Percentiles rank a stretch among this genome's conserved stretches.
These are phyloP conservation scores for Agrotis exclamationis DNA, from an alignment of 2,888 invertebrate species.

Conservation along the genomic window DNA sequence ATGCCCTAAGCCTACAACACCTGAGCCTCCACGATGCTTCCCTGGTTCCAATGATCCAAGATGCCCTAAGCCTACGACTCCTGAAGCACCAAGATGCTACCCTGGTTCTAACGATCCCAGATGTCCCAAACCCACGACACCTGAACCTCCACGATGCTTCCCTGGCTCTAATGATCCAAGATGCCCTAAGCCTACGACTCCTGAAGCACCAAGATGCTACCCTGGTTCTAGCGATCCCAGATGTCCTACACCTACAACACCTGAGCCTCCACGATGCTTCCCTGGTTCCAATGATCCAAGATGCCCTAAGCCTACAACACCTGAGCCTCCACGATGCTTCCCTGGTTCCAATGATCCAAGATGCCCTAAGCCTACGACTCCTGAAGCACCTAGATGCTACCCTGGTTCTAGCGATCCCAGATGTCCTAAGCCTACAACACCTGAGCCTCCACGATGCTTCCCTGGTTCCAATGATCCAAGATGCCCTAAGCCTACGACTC, in stretches of 20 bases:
- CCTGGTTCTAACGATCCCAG: slow-evolving; percentile 23
- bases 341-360: slow-evolving; percentile 70
- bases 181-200: slow-evolving; percentile 76
- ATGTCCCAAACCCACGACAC: slow-evolving; percentile 67
- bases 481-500: slow-evolving; percentile 67
- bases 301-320: slow-evolving; percentile 66
- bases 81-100: background rate
- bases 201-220: slow-evolving; percentile 59
- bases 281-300: slow-evolving; percentile 65
- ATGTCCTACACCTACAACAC: slow-evolving; percentile 64
- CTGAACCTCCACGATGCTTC: slow-evolving; percentile 59
- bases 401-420: slow-evolving; percentile 49
- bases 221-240: slow-evolving; percentile 63
- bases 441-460: slow-evolving; percentile 66
- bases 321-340: slow-evolving; percentile 60
- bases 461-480: slow-evolving; percentile 69
- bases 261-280: slow-evolving; percentile 57
- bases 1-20: background rate
- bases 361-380: slow-evolving; percentile 69
- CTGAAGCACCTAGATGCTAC: slow-evolving; percentile 65
- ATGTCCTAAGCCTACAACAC: slow-evolving; percentile 72
- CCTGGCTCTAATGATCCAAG: slow-evolving; percentile 78
- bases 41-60: slow-evolving; percentile 21
- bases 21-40: background rate
- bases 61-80: slow-evolving; percentile 67